Conservation (phyloP, 2,797 vertebrate genomes). For the Enteromius viviparus region DNA sequence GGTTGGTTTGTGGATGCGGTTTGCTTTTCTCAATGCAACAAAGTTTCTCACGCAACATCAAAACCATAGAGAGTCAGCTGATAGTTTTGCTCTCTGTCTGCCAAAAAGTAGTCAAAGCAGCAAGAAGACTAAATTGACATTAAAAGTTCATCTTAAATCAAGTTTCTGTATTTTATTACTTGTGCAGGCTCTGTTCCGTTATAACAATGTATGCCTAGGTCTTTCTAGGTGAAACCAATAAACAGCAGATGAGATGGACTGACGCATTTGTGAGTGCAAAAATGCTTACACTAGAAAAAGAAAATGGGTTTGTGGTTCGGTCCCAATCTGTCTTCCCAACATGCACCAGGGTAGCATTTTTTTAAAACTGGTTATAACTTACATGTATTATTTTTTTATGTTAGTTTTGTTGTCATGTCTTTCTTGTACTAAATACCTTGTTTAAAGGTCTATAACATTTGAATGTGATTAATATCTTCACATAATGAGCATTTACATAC, state of each 20-base stretch:
- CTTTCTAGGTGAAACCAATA: not conserved
- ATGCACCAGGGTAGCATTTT: not conserved
- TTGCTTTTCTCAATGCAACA: constrained; percentile 28
- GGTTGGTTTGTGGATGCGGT: constrained; percentile 41
- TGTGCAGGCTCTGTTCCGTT: not conserved
- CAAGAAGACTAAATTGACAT: not conserved
- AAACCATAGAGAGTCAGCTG: constrained; percentile 48
- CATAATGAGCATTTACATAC: not conserved
- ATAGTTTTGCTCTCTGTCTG: constrained; percentile 31
- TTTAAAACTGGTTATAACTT: no score
- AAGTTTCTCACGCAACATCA: constrained; percentile 35
- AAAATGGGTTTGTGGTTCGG: not conserved
- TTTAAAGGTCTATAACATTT: not conserved
- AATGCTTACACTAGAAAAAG: constrained; percentile 1
- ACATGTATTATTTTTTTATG: not conserved
- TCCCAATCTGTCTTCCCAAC: not conserved
- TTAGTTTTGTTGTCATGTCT: not conserved
- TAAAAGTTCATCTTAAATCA: not conserved
- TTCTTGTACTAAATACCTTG: not conserved
- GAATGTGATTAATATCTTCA: not conserved
- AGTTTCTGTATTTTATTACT: not conserved
- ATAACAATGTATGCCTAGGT: not conserved
- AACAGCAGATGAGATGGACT: not conserved
- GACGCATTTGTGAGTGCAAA: not conserved
- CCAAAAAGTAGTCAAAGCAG: not conserved